These are phyloP conservation scores for Gallinago media DNA, from an alignment of 2,113 vertebrate species.

Conservation along the genomic window DNA sequence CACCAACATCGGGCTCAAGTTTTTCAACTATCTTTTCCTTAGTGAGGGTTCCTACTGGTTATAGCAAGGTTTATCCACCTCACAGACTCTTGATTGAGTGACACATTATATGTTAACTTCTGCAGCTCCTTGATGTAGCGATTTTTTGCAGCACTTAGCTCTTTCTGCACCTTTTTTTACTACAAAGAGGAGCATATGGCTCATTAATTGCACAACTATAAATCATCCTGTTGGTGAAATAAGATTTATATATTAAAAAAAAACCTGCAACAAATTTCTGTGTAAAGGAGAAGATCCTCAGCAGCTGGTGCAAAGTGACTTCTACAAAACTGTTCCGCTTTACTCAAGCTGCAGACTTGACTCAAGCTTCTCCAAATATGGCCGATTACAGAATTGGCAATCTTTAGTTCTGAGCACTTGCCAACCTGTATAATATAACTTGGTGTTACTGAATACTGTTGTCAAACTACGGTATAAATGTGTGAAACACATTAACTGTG, in stretches of 20 bases:
- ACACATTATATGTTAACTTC: neutral
- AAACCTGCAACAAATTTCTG: neutral
- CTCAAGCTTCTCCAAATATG: neutral
- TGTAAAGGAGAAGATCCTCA: neutral
- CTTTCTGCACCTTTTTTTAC: slow-evolving; percentile 16
- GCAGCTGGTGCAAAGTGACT: neutral
- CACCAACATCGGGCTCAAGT: neutral
- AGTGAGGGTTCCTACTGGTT: neutral
- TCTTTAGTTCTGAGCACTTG: neutral
- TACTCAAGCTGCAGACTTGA: neutral
- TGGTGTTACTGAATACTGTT: slow-evolving; percentile 15
- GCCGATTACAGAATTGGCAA: neutral
- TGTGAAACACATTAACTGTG: slow-evolving; percentile 37
- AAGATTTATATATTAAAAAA: slow-evolving; percentile 6
- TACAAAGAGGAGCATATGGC: neutral
- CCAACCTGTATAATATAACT: neutral
- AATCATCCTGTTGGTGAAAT: neutral
- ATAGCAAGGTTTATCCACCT: neutral
- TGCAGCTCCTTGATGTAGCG: neutral
- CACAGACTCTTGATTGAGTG: neutral
- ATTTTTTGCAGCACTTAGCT: neutral
- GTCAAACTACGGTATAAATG: neutral
- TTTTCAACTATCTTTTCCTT: neutral
- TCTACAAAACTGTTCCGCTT: neutral
- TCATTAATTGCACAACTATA: slow-evolving; percentile 25